Percentiles rank a stretch among this genome's conserved stretches.
phyloP scores from a whole-genome alignment of 2,113 vertebrate genomes.

The Myocastor coypus region DNA sequence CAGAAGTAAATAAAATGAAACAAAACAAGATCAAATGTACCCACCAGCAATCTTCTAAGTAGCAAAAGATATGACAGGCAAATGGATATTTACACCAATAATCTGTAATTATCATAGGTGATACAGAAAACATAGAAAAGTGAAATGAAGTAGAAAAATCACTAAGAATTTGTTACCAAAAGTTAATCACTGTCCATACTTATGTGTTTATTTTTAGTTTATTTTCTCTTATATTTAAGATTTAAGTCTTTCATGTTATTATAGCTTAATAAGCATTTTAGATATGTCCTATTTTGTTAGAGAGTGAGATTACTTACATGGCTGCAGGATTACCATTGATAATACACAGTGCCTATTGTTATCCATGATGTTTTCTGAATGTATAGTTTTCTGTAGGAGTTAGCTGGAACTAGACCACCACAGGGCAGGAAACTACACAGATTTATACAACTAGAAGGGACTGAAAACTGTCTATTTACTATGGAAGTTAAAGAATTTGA shows the following conservation, averaged over 20 bases:
- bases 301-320: background rate
- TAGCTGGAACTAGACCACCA: background rate
- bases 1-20: background rate
- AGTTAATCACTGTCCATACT: background rate
- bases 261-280: background rate
- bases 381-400: background rate
- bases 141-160: background rate
- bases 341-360: background rate
- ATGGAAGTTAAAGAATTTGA: background rate
- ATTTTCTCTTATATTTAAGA: background rate
- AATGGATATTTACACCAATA: background rate
- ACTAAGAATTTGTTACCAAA: background rate
- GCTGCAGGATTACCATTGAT: background rate
- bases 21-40: background rate
- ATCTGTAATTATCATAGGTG: background rate
- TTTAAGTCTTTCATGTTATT: background rate
- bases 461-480: background rate
- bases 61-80: background rate
- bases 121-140: background rate
- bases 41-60: background rate
- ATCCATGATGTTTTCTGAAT: background rate
- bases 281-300: background rate
- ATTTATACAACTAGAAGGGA: background rate
- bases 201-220: background rate
- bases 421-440: background rate